Conservation (phyloP, 2,797 vertebrate genomes). For the Rousettus madagascariensis region DNA sequence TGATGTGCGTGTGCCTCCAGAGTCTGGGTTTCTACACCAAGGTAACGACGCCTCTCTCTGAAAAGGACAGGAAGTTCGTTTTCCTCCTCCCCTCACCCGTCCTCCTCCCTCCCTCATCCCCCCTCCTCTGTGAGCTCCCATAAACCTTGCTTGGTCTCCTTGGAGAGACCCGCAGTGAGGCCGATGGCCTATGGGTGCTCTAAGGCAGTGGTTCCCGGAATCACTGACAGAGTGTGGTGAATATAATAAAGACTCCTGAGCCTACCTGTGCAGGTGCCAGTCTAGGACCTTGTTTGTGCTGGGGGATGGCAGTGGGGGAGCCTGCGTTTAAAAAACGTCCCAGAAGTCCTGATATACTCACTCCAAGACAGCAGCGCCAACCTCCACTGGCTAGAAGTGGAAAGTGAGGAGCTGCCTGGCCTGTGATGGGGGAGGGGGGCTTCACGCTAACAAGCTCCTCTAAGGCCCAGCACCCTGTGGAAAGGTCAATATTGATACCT, state of each 20-base stretch:
- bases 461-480: accelerated
- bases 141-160: not conserved
- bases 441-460: not conserved
- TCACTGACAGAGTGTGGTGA: not conserved
- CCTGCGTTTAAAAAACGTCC: not conserved
- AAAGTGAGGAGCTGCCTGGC: not conserved
- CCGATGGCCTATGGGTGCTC: not conserved
- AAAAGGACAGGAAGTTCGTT: not conserved
- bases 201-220: not conserved
- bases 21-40: not conserved
- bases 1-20: too few species aligned
- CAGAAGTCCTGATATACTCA: accelerated
- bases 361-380: accelerated
- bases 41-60: not conserved
- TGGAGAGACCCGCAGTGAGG: not conserved
- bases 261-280: not conserved
- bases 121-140: not conserved
- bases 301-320: not conserved
- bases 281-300: not conserved
- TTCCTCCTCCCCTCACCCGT: too few species aligned
- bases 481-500: not conserved
- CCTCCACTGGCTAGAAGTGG: not conserved
- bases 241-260: not conserved
- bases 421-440: too few species aligned
- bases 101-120: too few species aligned